Base-by-base conservation (phyloP, 2,888 invertebrate species). In the Dromius quadrimaculatus region DNA sequence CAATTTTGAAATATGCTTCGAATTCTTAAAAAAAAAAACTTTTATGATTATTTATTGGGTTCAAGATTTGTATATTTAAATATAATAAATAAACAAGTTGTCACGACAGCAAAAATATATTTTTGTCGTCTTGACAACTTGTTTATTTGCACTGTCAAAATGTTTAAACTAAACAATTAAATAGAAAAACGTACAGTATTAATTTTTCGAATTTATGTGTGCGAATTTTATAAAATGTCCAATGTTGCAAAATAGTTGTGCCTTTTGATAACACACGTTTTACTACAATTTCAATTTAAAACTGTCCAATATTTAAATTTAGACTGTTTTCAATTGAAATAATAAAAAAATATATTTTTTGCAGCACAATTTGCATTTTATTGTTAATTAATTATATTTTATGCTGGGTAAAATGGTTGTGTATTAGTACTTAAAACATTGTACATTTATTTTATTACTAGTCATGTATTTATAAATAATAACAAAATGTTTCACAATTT, bases 401-500 rank as follows among this genome's bases (percentile, higher is more conserved):
- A 36, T 17, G 13, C n/a, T 59, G 59, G 50, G 50, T 28, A 23
- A 19, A 8, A 36, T 59, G 59, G 59, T 59, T 59, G 59, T 59
- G 59, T 36, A n/a, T 11, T 57, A 36, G 59, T 59, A 59, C 59
- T 59, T 59, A 59, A 23, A 36, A 63, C 23, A 54, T 32, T 59
- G 23, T 62, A 62, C 13, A 23, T 63, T 59, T 36, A 36, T 23
- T 41, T 63, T 63, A 23, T 63, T 28, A 63, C 63, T 63, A 63
- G 63, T 63, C 63, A 63, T 63, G 43, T 63, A 43, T 63, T 45
- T 22, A 41, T 15, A 28, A 15, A 54, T 28, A 54, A 36, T 6
- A 47, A 45, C 20, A 28, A 54, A 32, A 57, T 13, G 45, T 54
- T 54, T 75, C 77, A 81, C 36, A 81, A 70, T 75, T 83, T 83